Evolutionary conservation across 2,888 invertebrate genomes (phyloP), one percentile per base, ranked within the genome.

Genomic region (Drosophila nr. fundita): DNA sequence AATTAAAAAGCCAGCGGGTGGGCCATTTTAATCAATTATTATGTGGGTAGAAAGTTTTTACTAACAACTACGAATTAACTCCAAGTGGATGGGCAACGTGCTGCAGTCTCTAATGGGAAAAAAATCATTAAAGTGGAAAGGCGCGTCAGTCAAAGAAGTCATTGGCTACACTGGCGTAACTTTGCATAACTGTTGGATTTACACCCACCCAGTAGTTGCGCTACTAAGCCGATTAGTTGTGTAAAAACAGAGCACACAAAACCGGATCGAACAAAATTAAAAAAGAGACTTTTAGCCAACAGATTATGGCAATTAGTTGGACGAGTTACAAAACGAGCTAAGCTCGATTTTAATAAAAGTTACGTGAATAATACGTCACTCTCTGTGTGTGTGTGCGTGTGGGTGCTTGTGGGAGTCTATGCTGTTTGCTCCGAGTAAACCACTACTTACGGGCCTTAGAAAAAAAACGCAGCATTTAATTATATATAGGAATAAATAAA

Each of bases 281-380:
- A 36, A 38, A 49, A 49, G 24, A 49, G 58, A 73, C 83, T 72
- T 78, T 83, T 83, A 69, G 72, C 73, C 73, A 83, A 69, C 75
- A 67, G 83, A 82, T 84, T 87, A 84, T 78, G 80, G 84, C 83
- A 84, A 84, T 84, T 87, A 84, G 87, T 73, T 72, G 77, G 53
- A 64, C 71, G 75, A 78, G 84, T 80, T 78, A 68, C 75, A 70
- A 73, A 82, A 74, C 73, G 58, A 64, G 65, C 73, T 76, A 70
- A 79, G 82, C 78, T 78, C 63, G 32, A 52, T 53, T 55, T 57
- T 34, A 72, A 59, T 62, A 60, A 57, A 29, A 55, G 64, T 73
- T 73, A 50, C 38, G 74, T 66, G 38, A 42, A 52, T 55, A 49
- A 29, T 42, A 32, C 3, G 15, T 29, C 27, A 15, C 21, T 7